Evolutionary conservation across 1,140 invertebrate genomes (phyloP).

Genomic region (Procambarus virginalis): DNA sequence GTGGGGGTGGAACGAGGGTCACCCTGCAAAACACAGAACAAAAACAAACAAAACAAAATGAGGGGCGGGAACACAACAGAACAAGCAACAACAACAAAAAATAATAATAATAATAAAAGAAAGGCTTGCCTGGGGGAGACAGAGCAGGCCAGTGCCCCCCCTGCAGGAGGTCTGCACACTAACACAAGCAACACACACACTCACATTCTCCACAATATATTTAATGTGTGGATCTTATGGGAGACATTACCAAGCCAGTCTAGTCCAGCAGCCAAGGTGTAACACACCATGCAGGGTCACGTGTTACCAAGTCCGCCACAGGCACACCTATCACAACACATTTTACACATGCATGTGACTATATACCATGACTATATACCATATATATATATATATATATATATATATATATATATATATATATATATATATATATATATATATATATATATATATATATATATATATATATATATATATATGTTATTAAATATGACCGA

Average conservation of each 20-base stretch:
- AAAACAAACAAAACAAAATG: slow-evolving; percentile 61
- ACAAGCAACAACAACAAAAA: slow-evolving; percentile 19
- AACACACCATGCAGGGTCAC: slow-evolving; percentile 3
- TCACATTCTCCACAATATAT: background rate
- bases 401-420: too few species aligned
- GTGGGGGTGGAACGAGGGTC: slow-evolving; percentile 64
- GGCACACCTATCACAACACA: too few species aligned
- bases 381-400: too few species aligned
- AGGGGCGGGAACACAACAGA: slow-evolving; percentile 19
- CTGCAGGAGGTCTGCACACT: background rate
- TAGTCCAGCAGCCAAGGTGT: background rate
- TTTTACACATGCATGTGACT: too few species aligned
- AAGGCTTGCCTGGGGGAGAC: background rate
- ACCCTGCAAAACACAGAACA: slow-evolving; percentile 64
- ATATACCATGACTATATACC: too few species aligned
- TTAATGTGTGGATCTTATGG: background rate
- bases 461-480: too few species aligned
- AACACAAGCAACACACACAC: background rate
- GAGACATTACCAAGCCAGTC: background rate
- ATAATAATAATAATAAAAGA: background rate
- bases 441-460: too few species aligned
- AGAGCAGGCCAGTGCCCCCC: background rate
- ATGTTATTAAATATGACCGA: too few species aligned
- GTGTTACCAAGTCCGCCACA: background rate
- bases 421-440: too few species aligned